Conservation (phyloP, 2,888 invertebrate genomes). For the Ennomos erosarius region DNA sequence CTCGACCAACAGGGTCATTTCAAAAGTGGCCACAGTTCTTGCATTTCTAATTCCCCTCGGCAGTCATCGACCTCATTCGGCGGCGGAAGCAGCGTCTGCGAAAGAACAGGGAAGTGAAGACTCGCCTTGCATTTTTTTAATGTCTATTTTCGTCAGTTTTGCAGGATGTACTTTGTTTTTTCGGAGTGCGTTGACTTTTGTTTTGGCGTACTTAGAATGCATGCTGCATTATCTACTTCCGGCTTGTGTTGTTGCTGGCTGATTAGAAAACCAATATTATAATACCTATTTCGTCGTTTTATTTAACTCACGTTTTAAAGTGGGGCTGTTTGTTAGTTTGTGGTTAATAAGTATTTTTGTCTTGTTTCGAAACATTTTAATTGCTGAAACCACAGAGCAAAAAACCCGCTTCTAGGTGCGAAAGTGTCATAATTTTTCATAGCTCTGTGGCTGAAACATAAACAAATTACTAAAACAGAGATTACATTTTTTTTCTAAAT, state of each 20-base stretch:
- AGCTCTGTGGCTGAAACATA: no score
- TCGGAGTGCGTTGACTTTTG: conserved; percentile 53
- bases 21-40: conserved; percentile 61
- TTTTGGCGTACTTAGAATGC: conserved; percentile 34
- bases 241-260: conserved; percentile 17
- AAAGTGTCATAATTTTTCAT: no score
- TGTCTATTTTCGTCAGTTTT: conserved; percentile 73
- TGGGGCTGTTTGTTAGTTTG: no score
- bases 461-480: no score
- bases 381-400: no score
- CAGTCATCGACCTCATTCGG: conserved; percentile 62
- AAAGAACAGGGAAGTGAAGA: conserved; percentile 64
- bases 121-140: conserved; percentile 42
- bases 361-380: no score
- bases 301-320: no score
- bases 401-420: no score
- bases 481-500: no score
- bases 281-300: no score
- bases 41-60: conserved; percentile 61
- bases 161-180: conserved; percentile 70
- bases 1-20: conserved; percentile 51
- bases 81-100: conserved; percentile 71
- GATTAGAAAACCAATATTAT: neutral
- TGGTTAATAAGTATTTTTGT: no score
- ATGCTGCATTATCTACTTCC: conserved; percentile 40